Evolutionary conservation across 2,888 invertebrate species (phyloP).

Genomic region (Hydriomena furcata): DNA sequence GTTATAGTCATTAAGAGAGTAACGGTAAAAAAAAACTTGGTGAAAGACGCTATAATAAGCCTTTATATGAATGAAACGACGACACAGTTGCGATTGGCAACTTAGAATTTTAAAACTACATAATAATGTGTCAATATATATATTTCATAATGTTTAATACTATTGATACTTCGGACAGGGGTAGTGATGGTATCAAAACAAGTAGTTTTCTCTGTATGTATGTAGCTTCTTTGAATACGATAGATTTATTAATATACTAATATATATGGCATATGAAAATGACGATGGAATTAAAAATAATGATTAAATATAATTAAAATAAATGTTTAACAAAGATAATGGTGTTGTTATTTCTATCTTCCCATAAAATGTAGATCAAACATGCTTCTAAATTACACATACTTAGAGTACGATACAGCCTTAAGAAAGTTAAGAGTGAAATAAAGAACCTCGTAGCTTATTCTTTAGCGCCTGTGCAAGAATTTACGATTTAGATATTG

Average conservation of each 20-base stretch:
- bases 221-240: slow-evolving; percentile 73
- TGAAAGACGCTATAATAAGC: slow-evolving; percentile 81
- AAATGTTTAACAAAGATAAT: slow-evolving; percentile 78
- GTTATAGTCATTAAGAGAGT: slow-evolving; percentile 77
- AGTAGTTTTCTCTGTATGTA: slow-evolving; percentile 76
- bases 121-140: slow-evolving; percentile 70
- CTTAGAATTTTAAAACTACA: slow-evolving; percentile 72
- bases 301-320: slow-evolving; percentile 55
- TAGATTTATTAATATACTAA: slow-evolving; percentile 62
- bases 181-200: slow-evolving; percentile 74
- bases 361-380: slow-evolving; percentile 2
- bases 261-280: slow-evolving; percentile 76
- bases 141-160: slow-evolving; percentile 58
- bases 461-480: slow-evolving; percentile 3
- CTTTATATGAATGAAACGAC: slow-evolving; percentile 64
- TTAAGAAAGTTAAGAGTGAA: neutral
- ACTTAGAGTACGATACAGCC: neutral
- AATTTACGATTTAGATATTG: slow-evolving; percentile 9
- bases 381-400: neutral
- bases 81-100: slow-evolving; percentile 81
- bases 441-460: slow-evolving; percentile 8
- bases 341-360: slow-evolving; percentile 36
- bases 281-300: slow-evolving; percentile 71
- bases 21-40: slow-evolving; percentile 76
- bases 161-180: slow-evolving; percentile 72